These are phyloP conservation scores for Geodia barretti DNA, from an alignment of 37 sponge, comb jelly and placozoan genomes.

Conservation along the genomic window DNA sequence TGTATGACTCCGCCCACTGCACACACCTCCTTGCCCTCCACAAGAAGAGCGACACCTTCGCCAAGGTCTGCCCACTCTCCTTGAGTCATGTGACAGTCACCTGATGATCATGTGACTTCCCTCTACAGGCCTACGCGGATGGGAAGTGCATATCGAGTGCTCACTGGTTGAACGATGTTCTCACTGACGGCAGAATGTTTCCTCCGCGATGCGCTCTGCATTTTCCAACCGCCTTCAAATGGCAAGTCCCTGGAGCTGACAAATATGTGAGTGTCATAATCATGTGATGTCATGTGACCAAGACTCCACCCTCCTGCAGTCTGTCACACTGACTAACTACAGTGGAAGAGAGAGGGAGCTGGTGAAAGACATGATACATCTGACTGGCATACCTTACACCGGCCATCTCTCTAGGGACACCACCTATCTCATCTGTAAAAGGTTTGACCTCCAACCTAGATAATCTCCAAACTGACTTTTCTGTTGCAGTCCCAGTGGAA, in stretches of 20 bases:
- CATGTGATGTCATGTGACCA: neutral
- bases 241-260: conserved; percentile 38
- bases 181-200: conserved; percentile 72
- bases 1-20: conserved; percentile 51
- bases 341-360: conserved; percentile 74
- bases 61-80: conserved; percentile 17
- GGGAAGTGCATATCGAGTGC: conserved; percentile 90
- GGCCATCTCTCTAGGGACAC: conserved; percentile 70
- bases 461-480: neutral
- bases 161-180: conserved; percentile 95
- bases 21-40: conserved; percentile 75
- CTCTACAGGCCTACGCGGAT: conserved; percentile 74
- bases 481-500: conserved; percentile 68
- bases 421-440: conserved; percentile 77
- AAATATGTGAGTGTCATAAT: conserved; percentile 25
- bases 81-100: conserved; percentile 1
- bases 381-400: conserved; percentile 86
- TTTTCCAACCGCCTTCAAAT: conserved; percentile 78
- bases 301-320: conserved; percentile 17
- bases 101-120: conserved; percentile 20
- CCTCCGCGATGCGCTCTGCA: conserved; percentile 83
- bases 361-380: conserved; percentile 83
- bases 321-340: conserved; percentile 83
- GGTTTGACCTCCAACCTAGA: neutral
- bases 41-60: conserved; percentile 54